These are phyloP conservation scores for Philonicus albiceps DNA, from an alignment of 2,888 invertebrate species.

Conservation along the genomic window DNA sequence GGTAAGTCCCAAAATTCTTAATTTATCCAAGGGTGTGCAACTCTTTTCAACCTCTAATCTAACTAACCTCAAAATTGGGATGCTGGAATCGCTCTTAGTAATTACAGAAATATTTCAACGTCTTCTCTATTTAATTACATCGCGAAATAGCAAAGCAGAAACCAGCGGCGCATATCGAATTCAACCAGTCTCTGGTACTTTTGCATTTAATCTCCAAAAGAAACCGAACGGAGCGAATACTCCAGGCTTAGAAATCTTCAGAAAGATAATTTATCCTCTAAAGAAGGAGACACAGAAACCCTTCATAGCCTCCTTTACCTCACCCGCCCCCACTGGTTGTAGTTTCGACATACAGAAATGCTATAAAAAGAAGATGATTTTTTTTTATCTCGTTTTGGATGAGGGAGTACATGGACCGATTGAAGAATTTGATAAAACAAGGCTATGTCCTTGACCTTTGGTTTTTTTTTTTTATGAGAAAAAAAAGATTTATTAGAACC, in stretches of 20 bases:
- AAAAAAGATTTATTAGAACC: not conserved
- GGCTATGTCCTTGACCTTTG: constrained; percentile 38
- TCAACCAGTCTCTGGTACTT: not conserved
- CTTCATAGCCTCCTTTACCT: not conserved
- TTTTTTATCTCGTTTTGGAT: not conserved
- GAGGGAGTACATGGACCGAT: not conserved
- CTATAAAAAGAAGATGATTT: not conserved
- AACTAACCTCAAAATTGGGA: not conserved
- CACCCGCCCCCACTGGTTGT: not conserved
- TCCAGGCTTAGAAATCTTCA: not conserved
- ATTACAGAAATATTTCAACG: not conserved
- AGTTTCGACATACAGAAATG: not conserved
- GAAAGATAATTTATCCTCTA: not conserved
- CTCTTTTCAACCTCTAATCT: not conserved
- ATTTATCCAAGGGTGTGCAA: not conserved
- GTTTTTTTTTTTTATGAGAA: not conserved
- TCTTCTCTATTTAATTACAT: not conserved
- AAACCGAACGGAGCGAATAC: not conserved
- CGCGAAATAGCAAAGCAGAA: not conserved
- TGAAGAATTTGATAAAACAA: not conserved
- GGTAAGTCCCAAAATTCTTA: not conserved
- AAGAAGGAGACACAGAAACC: not conserved
- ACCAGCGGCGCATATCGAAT: not conserved
- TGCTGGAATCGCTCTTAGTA: not conserved
- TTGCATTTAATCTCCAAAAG: not conserved